Percentiles rank a stretch among this genome's conserved stretches.
Evolutionary conservation across 1,140 invertebrate genomes (phyloP).

Genomic region (Drosophila arizonae): DNA sequence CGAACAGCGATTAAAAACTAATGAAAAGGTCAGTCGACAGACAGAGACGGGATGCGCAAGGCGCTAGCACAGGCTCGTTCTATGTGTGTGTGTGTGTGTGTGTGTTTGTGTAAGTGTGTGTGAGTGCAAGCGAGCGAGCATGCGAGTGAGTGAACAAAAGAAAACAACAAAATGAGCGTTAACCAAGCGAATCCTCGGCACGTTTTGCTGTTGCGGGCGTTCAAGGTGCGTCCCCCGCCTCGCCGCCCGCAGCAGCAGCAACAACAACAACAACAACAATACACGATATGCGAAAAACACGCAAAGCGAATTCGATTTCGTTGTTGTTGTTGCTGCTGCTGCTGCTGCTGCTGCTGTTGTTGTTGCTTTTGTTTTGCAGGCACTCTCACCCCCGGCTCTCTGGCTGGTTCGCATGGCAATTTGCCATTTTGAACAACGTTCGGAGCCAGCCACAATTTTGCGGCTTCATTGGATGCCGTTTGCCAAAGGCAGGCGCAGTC

Average conservation of each 20-base stretch:
- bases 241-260: neutral
- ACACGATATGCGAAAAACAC: slow-evolving; percentile 71
- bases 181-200: slow-evolving; percentile 79
- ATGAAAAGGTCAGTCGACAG: slow-evolving; percentile 55
- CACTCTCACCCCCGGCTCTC: slow-evolving; percentile 15
- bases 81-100: slow-evolving; percentile 1
- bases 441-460: slow-evolving; percentile 68
- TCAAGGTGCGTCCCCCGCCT: slow-evolving; percentile 36
- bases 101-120: slow-evolving; percentile 10
- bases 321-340: slow-evolving; percentile 46
- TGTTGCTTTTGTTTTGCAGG: slow-evolving; percentile 24
- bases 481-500: slow-evolving; percentile 63
- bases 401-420: slow-evolving; percentile 69
- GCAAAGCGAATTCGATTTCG: slow-evolving; percentile 77
- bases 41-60: slow-evolving; percentile 17
- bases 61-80: neutral
- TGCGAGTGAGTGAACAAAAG: slow-evolving; percentile 26
- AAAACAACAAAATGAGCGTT: slow-evolving; percentile 75
- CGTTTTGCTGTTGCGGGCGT: slow-evolving; percentile 63
- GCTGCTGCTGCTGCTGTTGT: slow-evolving; percentile 38
- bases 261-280: neutral
- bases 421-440: slow-evolving; percentile 77
- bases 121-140: slow-evolving; percentile 7
- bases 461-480: slow-evolving; percentile 71
- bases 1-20: slow-evolving; percentile 68